A percentile compares a stretch with the other conserved stretches of the same genome.
phyloP scores from a whole-genome alignment of 2,797 vertebrate species.

The Nothura maculosa region DNA sequence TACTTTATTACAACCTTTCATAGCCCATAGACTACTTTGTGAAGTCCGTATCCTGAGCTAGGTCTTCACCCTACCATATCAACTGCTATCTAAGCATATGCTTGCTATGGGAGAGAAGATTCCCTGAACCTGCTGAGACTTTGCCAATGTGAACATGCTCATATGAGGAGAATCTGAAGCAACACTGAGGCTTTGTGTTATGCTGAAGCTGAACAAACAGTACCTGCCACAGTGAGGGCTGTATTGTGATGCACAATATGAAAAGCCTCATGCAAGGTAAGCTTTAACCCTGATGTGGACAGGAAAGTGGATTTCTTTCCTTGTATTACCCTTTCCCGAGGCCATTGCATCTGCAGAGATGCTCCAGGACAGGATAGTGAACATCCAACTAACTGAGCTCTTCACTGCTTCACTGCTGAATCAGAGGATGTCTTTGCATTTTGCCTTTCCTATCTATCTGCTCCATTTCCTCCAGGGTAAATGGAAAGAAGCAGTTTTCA shows the following conservation, averaged over 20 bases:
- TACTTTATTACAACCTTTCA: not conserved
- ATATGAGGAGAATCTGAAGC: not conserved
- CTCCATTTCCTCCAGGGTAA: not conserved
- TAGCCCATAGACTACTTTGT: not conserved
- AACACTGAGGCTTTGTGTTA: not conserved
- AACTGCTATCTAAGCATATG: not conserved
- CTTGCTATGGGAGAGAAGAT: not conserved
- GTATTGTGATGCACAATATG: rapidly evolving
- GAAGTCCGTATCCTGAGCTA: not conserved
- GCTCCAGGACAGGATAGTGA: not conserved
- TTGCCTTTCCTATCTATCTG: not conserved
- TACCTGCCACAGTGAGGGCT: not conserved
- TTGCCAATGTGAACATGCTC: not conserved
- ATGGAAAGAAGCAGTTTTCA: not conserved
- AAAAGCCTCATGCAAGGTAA: not conserved
- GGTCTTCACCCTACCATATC: not conserved
- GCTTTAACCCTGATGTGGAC: not conserved
- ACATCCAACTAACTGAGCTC: not conserved
- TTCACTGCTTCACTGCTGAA: not conserved
- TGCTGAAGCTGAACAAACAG: not conserved
- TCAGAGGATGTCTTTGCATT: not conserved
- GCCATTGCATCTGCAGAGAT: not conserved
- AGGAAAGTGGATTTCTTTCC: not conserved
- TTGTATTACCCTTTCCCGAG: not conserved
- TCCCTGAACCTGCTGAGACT: not conserved